Conservation (phyloP, 2,888 invertebrate species). For the Conomelus anceps region DNA sequence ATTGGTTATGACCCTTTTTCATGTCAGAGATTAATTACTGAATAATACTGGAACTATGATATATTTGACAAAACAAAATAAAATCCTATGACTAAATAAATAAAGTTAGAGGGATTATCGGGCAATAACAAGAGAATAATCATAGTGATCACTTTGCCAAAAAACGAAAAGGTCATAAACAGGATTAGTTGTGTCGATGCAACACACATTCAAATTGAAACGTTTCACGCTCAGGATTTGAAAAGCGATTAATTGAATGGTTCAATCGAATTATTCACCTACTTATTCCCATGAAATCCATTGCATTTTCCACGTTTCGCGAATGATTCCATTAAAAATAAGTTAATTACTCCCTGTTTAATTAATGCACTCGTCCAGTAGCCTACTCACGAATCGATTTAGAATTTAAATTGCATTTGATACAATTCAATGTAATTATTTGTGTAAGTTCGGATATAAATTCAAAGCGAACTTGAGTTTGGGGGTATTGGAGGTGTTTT, state of each 20-base stretch:
- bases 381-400: neutral
- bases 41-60: no score
- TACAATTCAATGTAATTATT: neutral
- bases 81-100: no score
- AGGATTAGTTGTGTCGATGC: neutral
- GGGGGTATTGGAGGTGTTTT: neutral
- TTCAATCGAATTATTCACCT: neutral
- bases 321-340: neutral
- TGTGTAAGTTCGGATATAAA: neutral
- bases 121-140: no score
- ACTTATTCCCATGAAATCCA: neutral
- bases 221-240: neutral
- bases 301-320: neutral
- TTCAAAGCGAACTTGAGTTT: neutral
- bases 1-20: no score
- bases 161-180: neutral
- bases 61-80: no score
- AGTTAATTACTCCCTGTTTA: neutral
- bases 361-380: no score
- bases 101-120: no score
- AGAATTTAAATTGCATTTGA: slow-evolving; percentile 3
- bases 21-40: no score
- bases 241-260: neutral
- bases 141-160: no score
- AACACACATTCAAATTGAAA: neutral